These are phyloP conservation scores for Danaus melanippus DNA, from an alignment of 1,140 invertebrate species.

Conservation along the genomic window DNA sequence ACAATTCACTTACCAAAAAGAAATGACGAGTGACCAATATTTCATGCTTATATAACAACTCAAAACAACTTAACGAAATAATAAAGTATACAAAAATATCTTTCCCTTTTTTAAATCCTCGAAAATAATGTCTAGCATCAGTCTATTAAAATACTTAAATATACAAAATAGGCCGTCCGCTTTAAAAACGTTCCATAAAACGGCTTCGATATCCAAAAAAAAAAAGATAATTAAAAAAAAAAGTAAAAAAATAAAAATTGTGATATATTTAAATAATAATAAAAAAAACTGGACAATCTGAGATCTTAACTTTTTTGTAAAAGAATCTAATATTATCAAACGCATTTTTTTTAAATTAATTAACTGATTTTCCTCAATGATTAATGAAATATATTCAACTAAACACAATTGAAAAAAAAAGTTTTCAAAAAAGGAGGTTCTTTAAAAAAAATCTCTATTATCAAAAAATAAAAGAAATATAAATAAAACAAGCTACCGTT, in stretches of 20 bases:
- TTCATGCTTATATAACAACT: conserved; percentile 3
- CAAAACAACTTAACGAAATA: conserved; percentile 6
- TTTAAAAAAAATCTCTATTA: neutral
- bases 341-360: too few relatives aligned
- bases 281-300: neutral
- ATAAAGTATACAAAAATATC: conserved; percentile 16
- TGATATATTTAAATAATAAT: conserved; percentile 9
- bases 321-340: too few relatives aligned
- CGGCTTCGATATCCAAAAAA: conserved; percentile 5
- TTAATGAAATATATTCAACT: too few relatives aligned
- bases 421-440: too few relatives aligned
- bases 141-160: conserved; percentile 47
- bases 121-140: conserved; percentile 34
- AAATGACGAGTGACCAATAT: conserved; percentile 2
- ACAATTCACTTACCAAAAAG: neutral
- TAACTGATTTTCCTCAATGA: too few relatives aligned
- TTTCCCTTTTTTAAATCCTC: conserved; percentile 4
- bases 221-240: conserved; percentile 6
- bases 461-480: neutral
- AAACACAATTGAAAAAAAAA: too few relatives aligned
- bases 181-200: conserved; percentile 21
- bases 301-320: too few relatives aligned
- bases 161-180: conserved; percentile 45
- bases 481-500: neutral
- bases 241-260: conserved; percentile 9